Evolutionary conservation across 1,140 invertebrate species (phyloP).

Genomic region (Papilio machaon): DNA sequence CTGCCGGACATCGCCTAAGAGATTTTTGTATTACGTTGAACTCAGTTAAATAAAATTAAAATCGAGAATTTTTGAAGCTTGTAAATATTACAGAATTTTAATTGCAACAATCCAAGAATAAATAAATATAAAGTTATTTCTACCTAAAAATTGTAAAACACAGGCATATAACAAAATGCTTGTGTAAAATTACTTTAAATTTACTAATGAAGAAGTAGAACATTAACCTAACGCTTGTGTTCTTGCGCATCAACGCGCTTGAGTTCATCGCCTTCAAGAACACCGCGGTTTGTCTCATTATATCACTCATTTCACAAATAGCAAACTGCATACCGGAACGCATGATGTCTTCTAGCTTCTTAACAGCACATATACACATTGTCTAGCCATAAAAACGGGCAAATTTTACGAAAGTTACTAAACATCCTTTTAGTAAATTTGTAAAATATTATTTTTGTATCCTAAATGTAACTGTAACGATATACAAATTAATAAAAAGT

Average conservation of each 20-base stretch:
- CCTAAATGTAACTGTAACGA: no score
- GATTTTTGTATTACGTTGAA: not conserved
- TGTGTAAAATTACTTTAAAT: no score
- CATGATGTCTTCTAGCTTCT: not conserved
- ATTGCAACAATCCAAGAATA: not conserved
- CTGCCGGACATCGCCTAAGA: not conserved
- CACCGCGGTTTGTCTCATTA: not conserved
- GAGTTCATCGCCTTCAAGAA: constrained; percentile 2
- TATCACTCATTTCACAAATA: constrained; percentile 23
- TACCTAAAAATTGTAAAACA: not conserved
- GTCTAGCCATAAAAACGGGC: not conserved
- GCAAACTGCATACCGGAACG: constrained; percentile 10
- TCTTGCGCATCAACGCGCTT: not conserved
- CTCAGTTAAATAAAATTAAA: not conserved
- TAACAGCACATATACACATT: not conserved
- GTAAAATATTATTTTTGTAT: no score
- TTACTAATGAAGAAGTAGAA: not conserved
- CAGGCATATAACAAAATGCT: not conserved
- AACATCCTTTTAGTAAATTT: no score
- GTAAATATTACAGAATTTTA: not conserved
- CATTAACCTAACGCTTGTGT: constrained; percentile 3
- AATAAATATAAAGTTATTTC: not conserved
- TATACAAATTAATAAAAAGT: no score
- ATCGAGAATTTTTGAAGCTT: not conserved
- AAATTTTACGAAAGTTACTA: not conserved